phyloP scores from a whole-genome alignment of 2,113 vertebrate species.

The Pseudopodoces humilis region DNA sequence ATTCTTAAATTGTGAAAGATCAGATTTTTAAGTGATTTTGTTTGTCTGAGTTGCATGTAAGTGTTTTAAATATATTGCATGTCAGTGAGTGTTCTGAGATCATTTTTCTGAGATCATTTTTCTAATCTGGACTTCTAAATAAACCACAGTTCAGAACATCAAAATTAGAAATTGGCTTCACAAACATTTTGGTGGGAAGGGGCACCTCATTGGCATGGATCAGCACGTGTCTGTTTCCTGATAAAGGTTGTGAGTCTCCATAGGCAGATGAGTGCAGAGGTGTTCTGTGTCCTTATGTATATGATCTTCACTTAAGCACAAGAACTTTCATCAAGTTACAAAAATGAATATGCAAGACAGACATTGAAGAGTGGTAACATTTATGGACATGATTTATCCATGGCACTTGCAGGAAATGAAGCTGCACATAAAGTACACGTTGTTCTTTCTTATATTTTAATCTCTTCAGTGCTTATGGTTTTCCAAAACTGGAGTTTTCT shows the following conservation, averaged over 20 bases:
- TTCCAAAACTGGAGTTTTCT: neutral
- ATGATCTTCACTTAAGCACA: neutral
- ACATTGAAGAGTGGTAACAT: neutral
- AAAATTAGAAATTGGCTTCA: neutral
- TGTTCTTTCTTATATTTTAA: neutral
- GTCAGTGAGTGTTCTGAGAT: neutral
- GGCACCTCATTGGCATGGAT: neutral
- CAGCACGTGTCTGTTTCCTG: neutral
- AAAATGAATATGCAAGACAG: neutral
- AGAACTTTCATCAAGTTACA: neutral
- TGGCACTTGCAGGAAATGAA: neutral
- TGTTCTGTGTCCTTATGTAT: neutral
- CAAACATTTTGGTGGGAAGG: neutral
- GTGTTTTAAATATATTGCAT: neutral
- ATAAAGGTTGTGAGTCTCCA: neutral
- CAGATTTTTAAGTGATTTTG: neutral
- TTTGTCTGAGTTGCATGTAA: neutral
- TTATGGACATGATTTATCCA: accelerated
- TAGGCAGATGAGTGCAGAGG: neutral
- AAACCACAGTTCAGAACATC: neutral
- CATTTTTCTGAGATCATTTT: neutral
- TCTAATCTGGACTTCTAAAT: neutral
- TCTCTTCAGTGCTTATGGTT: neutral
- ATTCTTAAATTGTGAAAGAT: neutral
- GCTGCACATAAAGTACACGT: neutral